phyloP scores from a whole-genome alignment of 2,113 vertebrate species.

The Petrocephalus zakoni region DNA sequence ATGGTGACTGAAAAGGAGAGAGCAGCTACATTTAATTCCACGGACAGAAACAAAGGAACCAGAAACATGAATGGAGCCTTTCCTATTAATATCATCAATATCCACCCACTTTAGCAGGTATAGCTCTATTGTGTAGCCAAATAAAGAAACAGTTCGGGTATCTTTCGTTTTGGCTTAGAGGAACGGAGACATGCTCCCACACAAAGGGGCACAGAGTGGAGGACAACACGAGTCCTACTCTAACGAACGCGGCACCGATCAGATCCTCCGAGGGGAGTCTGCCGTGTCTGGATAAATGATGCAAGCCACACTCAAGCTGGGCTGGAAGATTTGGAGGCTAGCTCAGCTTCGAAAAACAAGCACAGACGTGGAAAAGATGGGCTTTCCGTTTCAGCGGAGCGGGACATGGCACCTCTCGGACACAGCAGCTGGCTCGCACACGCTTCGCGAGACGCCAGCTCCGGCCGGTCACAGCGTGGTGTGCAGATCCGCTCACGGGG shows the following conservation, averaged over 20 bases:
- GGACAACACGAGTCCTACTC: neutral
- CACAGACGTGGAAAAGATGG: constrained; percentile 10
- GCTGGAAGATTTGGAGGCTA: neutral
- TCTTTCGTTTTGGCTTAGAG: neutral
- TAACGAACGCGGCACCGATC: neutral
- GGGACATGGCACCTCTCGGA: neutral
- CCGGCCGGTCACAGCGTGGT: neutral
- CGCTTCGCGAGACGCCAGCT: neutral
- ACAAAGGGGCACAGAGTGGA: neutral
- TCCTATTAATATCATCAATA: neutral
- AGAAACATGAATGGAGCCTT: neutral
- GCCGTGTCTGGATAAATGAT: constrained; percentile 8
- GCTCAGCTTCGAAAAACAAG: neutral
- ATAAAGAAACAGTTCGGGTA: neutral
- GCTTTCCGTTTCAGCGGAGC: neutral
- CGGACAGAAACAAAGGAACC: neutral
- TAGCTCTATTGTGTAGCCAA: neutral
- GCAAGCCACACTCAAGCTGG: neutral
- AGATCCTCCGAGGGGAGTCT: neutral
- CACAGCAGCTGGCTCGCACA: neutral
- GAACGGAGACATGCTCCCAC: neutral
- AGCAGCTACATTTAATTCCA: neutral
- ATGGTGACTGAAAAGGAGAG: neutral
- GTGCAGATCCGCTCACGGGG: neutral
- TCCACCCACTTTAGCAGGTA: neutral